A percentile compares a stretch with the other conserved stretches of the same genome.
Evolutionary conservation across 2,113 vertebrate genomes (phyloP).

Genomic region (Eolophus roseicapilla): DNA sequence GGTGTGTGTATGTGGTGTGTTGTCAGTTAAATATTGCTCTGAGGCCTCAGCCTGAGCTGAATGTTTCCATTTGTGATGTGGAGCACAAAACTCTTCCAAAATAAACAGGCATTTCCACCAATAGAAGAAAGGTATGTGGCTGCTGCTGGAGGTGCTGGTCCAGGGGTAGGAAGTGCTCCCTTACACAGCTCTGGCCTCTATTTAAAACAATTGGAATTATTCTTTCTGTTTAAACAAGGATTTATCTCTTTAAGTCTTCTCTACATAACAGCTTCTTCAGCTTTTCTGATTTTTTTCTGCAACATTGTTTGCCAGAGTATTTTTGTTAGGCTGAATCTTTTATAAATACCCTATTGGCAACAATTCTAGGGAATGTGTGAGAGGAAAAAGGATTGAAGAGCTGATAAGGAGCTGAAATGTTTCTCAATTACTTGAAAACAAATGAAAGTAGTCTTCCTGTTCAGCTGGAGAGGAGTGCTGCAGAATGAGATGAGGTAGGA

Average conservation of each 20-base stretch:
- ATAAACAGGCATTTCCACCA: background rate
- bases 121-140: background rate
- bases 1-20: background rate
- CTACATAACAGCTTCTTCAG: background rate
- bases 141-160: background rate
- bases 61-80: constrained; percentile 37
- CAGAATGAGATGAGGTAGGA: constrained; percentile 42
- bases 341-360: background rate
- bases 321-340: constrained; percentile 1
- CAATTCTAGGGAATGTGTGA: background rate
- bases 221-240: background rate
- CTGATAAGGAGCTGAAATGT: constrained; percentile 53
- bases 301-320: background rate
- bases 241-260: background rate
- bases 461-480: background rate
- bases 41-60: background rate
- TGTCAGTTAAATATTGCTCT: constrained; percentile 21
- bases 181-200: background rate
- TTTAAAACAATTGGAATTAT: background rate
- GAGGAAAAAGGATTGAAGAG: constrained; percentile 14
- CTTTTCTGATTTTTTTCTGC: background rate
- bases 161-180: background rate
- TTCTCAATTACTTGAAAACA: constrained; percentile 58
- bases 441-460: constrained; percentile 40
- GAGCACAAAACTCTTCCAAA: constrained; percentile 28